Percentiles rank a stretch among this genome's conserved stretches.
These are phyloP conservation scores for Cylloceria caligata DNA, from an alignment of 2,888 invertebrate species.

Conservation along the genomic window DNA sequence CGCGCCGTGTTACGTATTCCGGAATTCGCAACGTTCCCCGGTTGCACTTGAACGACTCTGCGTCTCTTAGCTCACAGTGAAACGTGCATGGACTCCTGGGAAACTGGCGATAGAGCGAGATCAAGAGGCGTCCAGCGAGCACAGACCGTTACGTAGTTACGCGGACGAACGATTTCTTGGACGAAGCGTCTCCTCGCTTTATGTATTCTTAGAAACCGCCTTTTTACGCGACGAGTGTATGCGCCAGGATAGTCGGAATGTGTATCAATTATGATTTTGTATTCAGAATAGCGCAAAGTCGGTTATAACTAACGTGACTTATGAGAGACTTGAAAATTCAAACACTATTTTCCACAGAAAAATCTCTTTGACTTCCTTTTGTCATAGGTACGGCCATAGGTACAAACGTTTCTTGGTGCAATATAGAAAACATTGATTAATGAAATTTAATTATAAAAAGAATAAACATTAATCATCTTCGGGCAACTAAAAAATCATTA, in stretches of 20 bases:
- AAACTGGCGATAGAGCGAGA: conserved; percentile 54
- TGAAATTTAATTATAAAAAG: too few relatives aligned
- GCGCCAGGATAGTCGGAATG: background rate
- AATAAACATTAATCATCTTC: too few relatives aligned
- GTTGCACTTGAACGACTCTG: conserved; percentile 65
- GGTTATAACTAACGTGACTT: background rate
- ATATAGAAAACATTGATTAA: too few relatives aligned
- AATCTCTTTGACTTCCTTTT: too few relatives aligned
- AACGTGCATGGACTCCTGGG: conserved; percentile 48
- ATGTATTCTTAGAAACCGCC: conserved; percentile 63
- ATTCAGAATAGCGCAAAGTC: background rate
- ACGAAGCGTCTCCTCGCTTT: conserved; percentile 49
- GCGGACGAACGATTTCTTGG: conserved; percentile 65
- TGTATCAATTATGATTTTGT: background rate
- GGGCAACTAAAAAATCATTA: too few relatives aligned
- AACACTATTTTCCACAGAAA: too few relatives aligned
- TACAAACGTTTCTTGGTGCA: too few relatives aligned
- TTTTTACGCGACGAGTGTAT: conserved; percentile 16
- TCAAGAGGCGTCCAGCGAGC: conserved; percentile 65
- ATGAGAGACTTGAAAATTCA: background rate
- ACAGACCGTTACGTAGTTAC: conserved; percentile 72
- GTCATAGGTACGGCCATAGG: too few relatives aligned
- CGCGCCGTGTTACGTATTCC: conserved; percentile 66
- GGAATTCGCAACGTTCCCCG: conserved; percentile 68
- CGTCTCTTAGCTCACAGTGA: conserved; percentile 45